phyloP scores from a whole-genome alignment of 1,140 invertebrate species.

The Papilio helenus region DNA sequence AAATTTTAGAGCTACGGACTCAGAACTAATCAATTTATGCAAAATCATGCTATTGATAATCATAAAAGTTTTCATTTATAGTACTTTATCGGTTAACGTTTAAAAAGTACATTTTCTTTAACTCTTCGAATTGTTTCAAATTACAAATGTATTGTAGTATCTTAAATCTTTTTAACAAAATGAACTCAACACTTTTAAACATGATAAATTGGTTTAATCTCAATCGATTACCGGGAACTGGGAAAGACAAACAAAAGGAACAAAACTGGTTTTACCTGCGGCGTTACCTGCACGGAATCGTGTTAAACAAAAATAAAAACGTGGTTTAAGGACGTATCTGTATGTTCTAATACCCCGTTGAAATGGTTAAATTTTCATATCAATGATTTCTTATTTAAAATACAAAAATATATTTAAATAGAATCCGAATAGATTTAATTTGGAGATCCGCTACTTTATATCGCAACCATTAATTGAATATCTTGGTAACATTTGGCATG shows the following conservation, averaged over 20 bases:
- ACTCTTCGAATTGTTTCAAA: background rate
- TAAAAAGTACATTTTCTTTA: background rate
- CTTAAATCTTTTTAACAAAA: constrained; percentile 25
- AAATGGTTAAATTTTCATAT: background rate
- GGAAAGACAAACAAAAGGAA: background rate
- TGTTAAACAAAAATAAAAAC: constrained; percentile 22
- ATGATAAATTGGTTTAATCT: constrained; percentile 27
- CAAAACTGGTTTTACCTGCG: constrained; percentile 24
- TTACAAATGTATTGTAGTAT: background rate
- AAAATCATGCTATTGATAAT: too few relatives aligned
- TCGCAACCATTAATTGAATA: background rate
- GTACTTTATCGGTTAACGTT: background rate
- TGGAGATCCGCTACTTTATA: background rate
- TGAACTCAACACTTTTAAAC: constrained; percentile 29
- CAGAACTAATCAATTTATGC: too few relatives aligned
- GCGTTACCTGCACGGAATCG: background rate
- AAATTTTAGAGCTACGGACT: too few relatives aligned
- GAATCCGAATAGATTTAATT: background rate
- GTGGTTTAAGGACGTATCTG: background rate
- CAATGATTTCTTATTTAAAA: background rate
- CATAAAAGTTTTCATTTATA: too few relatives aligned
- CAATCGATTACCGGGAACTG: constrained; percentile 19
- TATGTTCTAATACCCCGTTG: background rate
- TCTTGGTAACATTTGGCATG: background rate
- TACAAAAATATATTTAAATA: background rate